Evolutionary conservation across 2,113 vertebrate species (phyloP).

Genomic region (Dascyllus trimaculatus): DNA sequence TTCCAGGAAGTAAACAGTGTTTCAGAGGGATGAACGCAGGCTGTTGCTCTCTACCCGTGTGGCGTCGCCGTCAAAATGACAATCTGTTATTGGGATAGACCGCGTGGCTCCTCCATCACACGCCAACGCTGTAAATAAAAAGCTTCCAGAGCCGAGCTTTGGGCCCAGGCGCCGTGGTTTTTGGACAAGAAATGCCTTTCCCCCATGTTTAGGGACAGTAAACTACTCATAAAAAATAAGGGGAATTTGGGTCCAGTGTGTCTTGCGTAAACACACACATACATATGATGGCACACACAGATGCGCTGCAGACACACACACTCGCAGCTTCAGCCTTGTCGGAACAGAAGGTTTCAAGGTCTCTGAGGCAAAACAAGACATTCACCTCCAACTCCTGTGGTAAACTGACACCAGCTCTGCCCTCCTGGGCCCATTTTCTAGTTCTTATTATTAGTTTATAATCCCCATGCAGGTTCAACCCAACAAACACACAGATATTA

Average conservation of each 20-base stretch:
- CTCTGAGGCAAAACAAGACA: constrained; percentile 25
- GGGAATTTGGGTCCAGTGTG: background rate
- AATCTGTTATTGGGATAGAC: constrained; percentile 77
- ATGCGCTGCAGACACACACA: constrained; percentile 12
- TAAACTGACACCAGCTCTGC: constrained; percentile 6
- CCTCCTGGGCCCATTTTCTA: too few relatives aligned
- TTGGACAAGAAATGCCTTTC: constrained; percentile 36
- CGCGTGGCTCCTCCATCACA: constrained; percentile 68
- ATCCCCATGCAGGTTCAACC: too few relatives aligned
- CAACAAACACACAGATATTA: too few relatives aligned
- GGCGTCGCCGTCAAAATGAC: constrained; percentile 80
- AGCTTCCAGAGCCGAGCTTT: background rate
- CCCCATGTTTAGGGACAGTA: constrained; percentile 45
- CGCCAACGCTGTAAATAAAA: constrained; percentile 73
- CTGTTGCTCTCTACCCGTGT: constrained; percentile 76
- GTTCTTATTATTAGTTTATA: too few relatives aligned
- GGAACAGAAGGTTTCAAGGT: constrained; percentile 47
- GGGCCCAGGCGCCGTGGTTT: constrained; percentile 6
- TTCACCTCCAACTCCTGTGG: background rate
- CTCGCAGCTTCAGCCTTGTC: background rate
- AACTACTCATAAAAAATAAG: constrained; percentile 37
- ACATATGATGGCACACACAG: background rate
- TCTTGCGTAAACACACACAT: constrained; percentile 25
- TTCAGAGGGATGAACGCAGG: constrained; percentile 69
- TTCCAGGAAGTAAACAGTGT: constrained; percentile 76